Base-by-base conservation (phyloP, 1,140 invertebrate species). In the Oppia nitens region DNA sequence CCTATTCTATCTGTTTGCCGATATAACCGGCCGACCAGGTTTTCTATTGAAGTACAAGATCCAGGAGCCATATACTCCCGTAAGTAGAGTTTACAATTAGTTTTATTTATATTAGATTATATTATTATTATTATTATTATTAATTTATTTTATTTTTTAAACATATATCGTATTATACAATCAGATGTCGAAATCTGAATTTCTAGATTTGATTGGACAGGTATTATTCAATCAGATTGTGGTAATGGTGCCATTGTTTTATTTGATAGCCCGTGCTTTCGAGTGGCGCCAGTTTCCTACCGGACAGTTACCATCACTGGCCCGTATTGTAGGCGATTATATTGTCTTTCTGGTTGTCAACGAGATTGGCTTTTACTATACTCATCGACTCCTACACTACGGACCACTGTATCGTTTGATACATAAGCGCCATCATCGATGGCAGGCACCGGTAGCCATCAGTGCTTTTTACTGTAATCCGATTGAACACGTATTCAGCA, bases 381-480 rank as follows among this genome's bases (percentile, higher is more conserved):
- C 82, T 3, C 87, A 90, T 50, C 71, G 85, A 66, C 69, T 87
- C 53, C 73, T 87, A 1, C 86, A 89, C 64, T 79, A 80, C 65
- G 78, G 79, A 57, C 74, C 75, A 57, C 67, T 90, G 23, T 90
- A 90, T 70, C 84, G 82, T 66, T 77, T 80, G 65, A 83, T 89
- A 60, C 87, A 91, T 71, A 90, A 91, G 68, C 76, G 81, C 60
- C 87, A 91, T 68, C 84, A 86, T 60, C 82, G 86, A 69, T 87
- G 84, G 84, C 84, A 83, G 21, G 81, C 84, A 1, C 84, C 84
- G 0, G 79, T 86, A 47, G 83, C 84, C 49, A 77, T 91, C 1
- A 83, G 84, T 0, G 81, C 85, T 21, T 76, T 87, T 50, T 91
- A 91, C 71, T 85, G 84, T 63, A 86, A 91, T 72, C 87, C 87